Base-by-base conservation (phyloP, 2,797 vertebrate genomes). In the Furcifer pardalis region DNA sequence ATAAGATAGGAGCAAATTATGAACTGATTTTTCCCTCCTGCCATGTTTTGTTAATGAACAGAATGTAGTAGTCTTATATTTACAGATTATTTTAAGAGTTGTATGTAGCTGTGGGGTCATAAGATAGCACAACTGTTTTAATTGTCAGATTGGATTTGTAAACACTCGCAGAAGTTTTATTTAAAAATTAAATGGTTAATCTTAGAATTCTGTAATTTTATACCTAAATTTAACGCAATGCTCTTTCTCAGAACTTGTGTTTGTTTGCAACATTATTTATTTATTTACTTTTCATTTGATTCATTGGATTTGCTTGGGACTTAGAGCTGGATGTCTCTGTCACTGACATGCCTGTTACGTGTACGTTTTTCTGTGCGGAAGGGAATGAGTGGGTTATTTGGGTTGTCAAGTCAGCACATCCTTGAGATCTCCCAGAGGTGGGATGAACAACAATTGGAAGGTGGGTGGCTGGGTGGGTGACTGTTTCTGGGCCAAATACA, bases 1-100 rank as follows among this genome's bases (percentile, higher is more conserved):
- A 91, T 92, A 92, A 87, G 62, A 82, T 74, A 73, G 84, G 73
- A 65, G 44, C 32, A 91, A 91, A 86, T 86, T 83, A 72, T 77
- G 60, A 77, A 44, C 59, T 81, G 0, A 84, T 68, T 65, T 92
- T 90, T 89, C 62, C 35, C 62, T 68, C 49, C 72, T 73, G 21
- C 77, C 23, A 69, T 88, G 79, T 88, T 79, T 77, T 83, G 1
- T 40, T 86, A 88, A 32, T 74, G 92, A 87, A 86, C 7, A 27
- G 0, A 52, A 32, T 15, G 17, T 85, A 42, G 87, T 85, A 81
- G 78, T 49, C 62, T 19, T 72, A 15, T 77, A 17, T 2, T 1
- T 37, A 0, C 13, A 9, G 21, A 46, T 71, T 66, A 44, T 71
- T 65, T 80, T 1, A 0, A 77, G 66, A 66, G 40, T 62, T 68